Evolutionary conservation across 1,140 invertebrate species (phyloP), one percentile per base, ranked within the genome.

Genomic region (Thaumatotibia leucotreta): DNA sequence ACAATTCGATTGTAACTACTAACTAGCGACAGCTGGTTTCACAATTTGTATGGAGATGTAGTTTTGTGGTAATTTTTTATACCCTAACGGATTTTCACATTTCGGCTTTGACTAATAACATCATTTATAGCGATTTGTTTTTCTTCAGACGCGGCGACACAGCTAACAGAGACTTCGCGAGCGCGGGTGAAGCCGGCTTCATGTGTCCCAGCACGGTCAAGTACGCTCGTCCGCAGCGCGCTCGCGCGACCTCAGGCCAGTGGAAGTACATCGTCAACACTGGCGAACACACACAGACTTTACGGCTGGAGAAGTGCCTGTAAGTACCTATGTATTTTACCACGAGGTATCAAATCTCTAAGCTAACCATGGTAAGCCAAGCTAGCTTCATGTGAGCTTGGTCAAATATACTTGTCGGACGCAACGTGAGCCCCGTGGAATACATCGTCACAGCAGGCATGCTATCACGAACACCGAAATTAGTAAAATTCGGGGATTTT

Each of bases 261-360:
- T 97, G 96, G 96, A 97, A 97, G 75, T 97, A 95, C 73, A 96
- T 97, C 68, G 96, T 97, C 45, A 97, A 97, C 72, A 96, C 96
- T 0, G 96, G 94, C 0, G 95, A 97, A 65, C 96, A 97, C 76
- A 96, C 96, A 0, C 96, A 97, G 84, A 97, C 96, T 0, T 80
- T 97, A 17, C 84, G 96, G 11, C 87, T 97, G 69, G 96, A 97
- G 82, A 97, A 96, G 79, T 97, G 96, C 91, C 93, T 94, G 96
- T 97, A 79, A 93, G 92, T 92, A 62, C 31, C 35, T 70, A 33
- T 20, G n/a, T n/a, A n/a, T n/a, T n/a, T n/a, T n/a, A n/a, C n/a
- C n/a, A n/a, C n/a, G n/a, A n/a, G n/a, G n/a, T n/a, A n/a, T n/a
- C n/a, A n/a, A n/a, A n/a, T n/a, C n/a, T n/a, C n/a, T n/a, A n/a